Evolutionary conservation across 1,140 invertebrate species (phyloP), one percentile per base, ranked within the genome.

Genomic region (Euwallacea fornicatus): DNA sequence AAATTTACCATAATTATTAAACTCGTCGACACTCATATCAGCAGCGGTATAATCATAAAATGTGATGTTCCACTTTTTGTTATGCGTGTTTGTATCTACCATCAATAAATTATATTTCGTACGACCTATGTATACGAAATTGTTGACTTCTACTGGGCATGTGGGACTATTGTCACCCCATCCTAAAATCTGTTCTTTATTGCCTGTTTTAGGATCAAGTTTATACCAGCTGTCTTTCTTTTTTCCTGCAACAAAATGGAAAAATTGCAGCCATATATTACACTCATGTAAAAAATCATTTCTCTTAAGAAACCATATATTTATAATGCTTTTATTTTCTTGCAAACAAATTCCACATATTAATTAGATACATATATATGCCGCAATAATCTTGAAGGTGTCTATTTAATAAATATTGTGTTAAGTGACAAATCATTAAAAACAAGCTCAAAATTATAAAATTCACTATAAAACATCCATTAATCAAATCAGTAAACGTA

Each of bases 221-320:
- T 92, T 93, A 78, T 97, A 95, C 96, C 96, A 99, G 0, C 91
- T 91, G 78, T 98, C 97, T 73, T 93, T 92, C 83, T 99, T 98
- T 81, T 94, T 93, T 2, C 90, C 90, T 88, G 55, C 11, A 73
- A 42, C 16, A 33, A 41, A 56, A 64, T n/a, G 4, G 21, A 33
- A 33, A 33, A 33, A 1, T 4, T 33, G 21, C 21, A 33, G 21
- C 21, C 21, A 33, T 33, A 33, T 33, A 33, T 33, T 33, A 33
- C 1, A 33, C 21, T 4, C 4, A 33, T 4, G 21, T 33, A 33
- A 33, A 33, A 4, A 33, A 33, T 1, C 21, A 33, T 33, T 33
- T 33, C 4, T 4, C 21, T 33, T 33, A 1, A 33, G 21, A 33
- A 33, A 4, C 4, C 1, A 33, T 33, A 2, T 33, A 33, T 4